These are phyloP conservation scores for Proctacanthus coquilletti DNA, from an alignment of 1,140 invertebrate genomes.

Conservation along the genomic window DNA sequence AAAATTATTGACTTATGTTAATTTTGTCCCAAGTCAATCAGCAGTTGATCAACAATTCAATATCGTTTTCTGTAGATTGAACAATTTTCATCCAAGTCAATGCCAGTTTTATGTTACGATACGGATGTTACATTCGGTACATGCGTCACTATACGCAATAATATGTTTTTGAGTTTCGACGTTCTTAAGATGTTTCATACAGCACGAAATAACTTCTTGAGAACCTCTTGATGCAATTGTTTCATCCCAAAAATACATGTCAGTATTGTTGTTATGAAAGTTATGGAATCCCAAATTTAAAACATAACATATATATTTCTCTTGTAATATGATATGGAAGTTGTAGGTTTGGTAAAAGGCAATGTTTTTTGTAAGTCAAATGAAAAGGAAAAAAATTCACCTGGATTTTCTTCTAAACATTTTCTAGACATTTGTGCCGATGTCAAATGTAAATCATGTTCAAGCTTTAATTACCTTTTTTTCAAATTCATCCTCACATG, in stretches of 20 bases:
- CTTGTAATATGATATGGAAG: too few species aligned
- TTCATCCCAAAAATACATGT: conserved; percentile 17
- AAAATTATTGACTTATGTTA: too few species aligned
- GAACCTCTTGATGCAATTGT: conserved; percentile 14
- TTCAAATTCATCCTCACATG: background rate
- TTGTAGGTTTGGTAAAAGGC: too few species aligned
- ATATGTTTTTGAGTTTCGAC: conserved; percentile 13
- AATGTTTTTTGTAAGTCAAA: background rate
- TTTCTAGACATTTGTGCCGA: background rate
- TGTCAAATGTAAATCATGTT: background rate
- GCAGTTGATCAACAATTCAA: too few species aligned
- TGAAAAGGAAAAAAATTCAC: background rate
- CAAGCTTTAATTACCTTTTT: background rate
- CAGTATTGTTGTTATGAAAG: conserved; percentile 11
- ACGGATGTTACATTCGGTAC: conserved; percentile 17
- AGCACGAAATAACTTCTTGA: conserved; percentile 15
- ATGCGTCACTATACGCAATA: conserved; percentile 18
- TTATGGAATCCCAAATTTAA: conserved; percentile 10
- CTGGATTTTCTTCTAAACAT: background rate
- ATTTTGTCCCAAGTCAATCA: too few species aligned
- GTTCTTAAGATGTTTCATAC: conserved; percentile 14
- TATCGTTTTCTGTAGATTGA: conserved; percentile 13
- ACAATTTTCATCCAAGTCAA: conserved; percentile 17
- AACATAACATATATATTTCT: too few species aligned
- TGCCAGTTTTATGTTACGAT: conserved; percentile 18